phyloP scores from a whole-genome alignment of 2,797 vertebrate species.

The Chromis chromis region DNA sequence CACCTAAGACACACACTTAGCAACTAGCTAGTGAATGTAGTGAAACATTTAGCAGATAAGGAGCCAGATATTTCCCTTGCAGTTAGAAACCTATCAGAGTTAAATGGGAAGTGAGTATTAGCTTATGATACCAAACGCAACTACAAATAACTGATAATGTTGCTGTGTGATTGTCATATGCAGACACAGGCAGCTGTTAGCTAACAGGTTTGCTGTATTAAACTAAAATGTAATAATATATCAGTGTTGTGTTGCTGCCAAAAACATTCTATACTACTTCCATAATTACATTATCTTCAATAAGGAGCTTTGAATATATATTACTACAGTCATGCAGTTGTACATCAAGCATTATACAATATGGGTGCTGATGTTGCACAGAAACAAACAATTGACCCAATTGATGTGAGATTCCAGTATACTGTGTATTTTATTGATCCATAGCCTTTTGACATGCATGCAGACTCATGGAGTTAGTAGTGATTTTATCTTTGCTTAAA shows the following conservation, averaged over 20 bases:
- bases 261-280: background rate
- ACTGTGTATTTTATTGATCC: conserved; percentile 15
- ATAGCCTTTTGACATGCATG: conserved; percentile 7
- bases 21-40: background rate
- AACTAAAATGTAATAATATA: background rate
- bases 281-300: background rate
- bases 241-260: background rate
- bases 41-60: background rate
- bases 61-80: no score
- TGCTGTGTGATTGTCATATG: background rate
- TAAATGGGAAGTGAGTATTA: background rate
- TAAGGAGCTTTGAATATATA: background rate
- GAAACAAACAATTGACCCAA: conserved; percentile 9
- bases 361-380: background rate
- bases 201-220: background rate
- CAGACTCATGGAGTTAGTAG: background rate
- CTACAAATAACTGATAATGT: background rate
- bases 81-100: background rate
- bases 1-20: background rate
- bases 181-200: background rate
- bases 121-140: background rate
- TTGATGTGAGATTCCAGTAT: background rate
- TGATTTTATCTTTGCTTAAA: conserved; percentile 6
- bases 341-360: background rate
- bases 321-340: background rate